Conservation (phyloP, 2,113 vertebrate species). For the Synchiropus splendidus region DNA sequence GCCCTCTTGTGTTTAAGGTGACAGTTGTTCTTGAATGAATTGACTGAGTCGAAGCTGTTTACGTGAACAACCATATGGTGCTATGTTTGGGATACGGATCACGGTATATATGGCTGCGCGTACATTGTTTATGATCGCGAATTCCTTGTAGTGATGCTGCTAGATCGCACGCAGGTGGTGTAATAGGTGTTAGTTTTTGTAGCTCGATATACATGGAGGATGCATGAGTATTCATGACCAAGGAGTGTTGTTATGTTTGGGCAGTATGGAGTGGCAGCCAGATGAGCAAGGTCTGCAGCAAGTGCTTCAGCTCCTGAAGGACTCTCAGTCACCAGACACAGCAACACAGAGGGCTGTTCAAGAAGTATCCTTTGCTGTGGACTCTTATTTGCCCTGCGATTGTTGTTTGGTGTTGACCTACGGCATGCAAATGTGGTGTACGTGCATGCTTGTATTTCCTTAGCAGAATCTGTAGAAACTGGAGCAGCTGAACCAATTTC, state of each 20-base stretch:
- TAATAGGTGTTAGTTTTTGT: not conserved
- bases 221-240: not conserved
- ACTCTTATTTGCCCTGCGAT: too few relatives aligned
- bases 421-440: conserved; percentile 3
- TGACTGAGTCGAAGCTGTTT: too few relatives aligned
- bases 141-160: too few relatives aligned
- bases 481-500: conserved; percentile 91
- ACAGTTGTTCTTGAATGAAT: too few relatives aligned
- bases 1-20: conserved; percentile 23
- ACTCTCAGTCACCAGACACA: conserved; percentile 90
- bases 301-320: conserved; percentile 88
- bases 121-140: too few relatives aligned
- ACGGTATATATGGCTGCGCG: too few relatives aligned
- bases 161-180: not conserved
- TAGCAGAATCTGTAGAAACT: conserved; percentile 76
- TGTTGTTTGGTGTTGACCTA: conserved; percentile 2
- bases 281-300: conserved; percentile 91
- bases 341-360: conserved; percentile 87
- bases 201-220: not conserved
- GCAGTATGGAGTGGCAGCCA: conserved; percentile 90
- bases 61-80: too few relatives aligned
- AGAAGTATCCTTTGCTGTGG: conserved; percentile 75
- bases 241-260: conserved; percentile 3
- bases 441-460: conserved; percentile 42
- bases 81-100: too few relatives aligned